Base-by-base conservation (phyloP, 2,113 vertebrate species). In the Struthidea cinerea region DNA sequence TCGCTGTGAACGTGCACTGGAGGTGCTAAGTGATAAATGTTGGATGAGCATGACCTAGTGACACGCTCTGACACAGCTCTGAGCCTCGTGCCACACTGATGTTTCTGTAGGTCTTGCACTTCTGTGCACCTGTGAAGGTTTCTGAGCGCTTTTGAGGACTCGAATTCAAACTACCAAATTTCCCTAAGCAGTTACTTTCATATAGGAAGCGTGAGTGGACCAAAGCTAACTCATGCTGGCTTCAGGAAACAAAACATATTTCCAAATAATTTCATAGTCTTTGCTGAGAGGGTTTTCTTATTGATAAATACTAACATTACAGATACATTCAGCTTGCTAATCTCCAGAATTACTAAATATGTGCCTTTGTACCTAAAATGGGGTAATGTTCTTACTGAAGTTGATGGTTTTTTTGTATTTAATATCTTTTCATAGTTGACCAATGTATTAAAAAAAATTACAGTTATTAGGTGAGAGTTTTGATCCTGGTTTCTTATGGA, bases 391-490 rank as follows among this genome's bases (percentile, higher is more conserved):
- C n/a, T 41, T 39, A 39, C 20, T 67, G 68, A 87, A 89, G 19
- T 44, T 1, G 0, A 6, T 75, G 11, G 37, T 7, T 37, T 55
- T 33, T 52, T 33, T 8, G 0, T 57, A 32, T 47, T 65, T 53
- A 39, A 17, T 73, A 35, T n/a, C 2, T 57, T 76, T 69, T 33
- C 9, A 28, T 44, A 17, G 16, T 32, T 61, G 32, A 16, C 3
- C 18, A 47, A 4, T 35, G 12, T 35, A 49, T 24, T 7, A 7
- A 12, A 19, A 75, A 69, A 52, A 77, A 39, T 7, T 15, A 11
- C 7, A 57, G 5, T 4, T 56, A 65, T 83, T 77, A 84, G 19
- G 2, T 33, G 16, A 70, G 16, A 35, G 16, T 52, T 86, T 80
- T 57, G 22, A 46, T 81, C 0, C 23, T 75, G 5, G 3, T 88